phyloP scores from a whole-genome alignment of 2,888 invertebrate species.

The Orgyia antiqua region DNA sequence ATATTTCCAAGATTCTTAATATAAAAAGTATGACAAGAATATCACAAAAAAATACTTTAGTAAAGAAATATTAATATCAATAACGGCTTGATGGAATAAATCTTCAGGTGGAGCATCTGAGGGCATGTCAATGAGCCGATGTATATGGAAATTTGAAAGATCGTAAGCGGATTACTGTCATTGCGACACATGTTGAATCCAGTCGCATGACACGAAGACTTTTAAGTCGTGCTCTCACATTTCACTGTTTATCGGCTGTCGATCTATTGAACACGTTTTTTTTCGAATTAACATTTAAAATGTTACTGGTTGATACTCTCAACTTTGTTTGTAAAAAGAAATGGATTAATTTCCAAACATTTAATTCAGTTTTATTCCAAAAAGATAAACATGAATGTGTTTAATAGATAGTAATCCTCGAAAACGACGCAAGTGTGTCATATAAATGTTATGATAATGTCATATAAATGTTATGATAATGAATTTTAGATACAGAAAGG shows the following conservation, averaged over 20 bases:
- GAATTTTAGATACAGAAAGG: too few species aligned
- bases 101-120: slow-evolving; percentile 17
- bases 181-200: slow-evolving; percentile 9
- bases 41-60: slow-evolving; percentile 4
- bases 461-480: too few species aligned
- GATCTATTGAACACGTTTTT: background rate
- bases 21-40: slow-evolving; percentile 6
- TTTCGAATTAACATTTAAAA: background rate
- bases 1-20: too few species aligned
- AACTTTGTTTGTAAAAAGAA: too few species aligned
- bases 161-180: slow-evolving; percentile 32
- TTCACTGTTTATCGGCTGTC: slow-evolving; percentile 1
- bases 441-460: too few species aligned
- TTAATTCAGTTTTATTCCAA: too few species aligned
- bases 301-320: too few species aligned
- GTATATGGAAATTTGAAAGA: slow-evolving; percentile 37
- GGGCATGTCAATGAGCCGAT: slow-evolving; percentile 27
- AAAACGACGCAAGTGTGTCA: too few species aligned
- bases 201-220: slow-evolving; percentile 6
- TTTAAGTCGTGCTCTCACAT: slow-evolving; percentile 3
- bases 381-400: too few species aligned
- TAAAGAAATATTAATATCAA: slow-evolving; percentile 16
- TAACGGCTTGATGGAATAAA: slow-evolving; percentile 12
- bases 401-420: too few species aligned
- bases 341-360: too few species aligned